Evolutionary conservation across 2,888 invertebrate genomes (phyloP), one percentile per base, ranked within the genome.

Genomic region (Actias luna): DNA sequence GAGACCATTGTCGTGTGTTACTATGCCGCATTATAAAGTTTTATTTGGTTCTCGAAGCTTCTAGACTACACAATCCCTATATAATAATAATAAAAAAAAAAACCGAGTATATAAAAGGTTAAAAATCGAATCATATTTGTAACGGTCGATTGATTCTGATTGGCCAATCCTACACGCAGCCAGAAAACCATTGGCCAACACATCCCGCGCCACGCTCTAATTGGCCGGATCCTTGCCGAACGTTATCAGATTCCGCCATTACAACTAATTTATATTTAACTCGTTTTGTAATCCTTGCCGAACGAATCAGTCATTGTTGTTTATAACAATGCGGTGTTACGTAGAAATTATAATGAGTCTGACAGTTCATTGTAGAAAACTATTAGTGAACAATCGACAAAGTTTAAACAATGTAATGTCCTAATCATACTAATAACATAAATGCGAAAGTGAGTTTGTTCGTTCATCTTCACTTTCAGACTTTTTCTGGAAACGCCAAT

Each of bases 141-240:
- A 69, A 67, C 70, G 64, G 69, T 68, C 61, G 42, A 50, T 25
- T 58, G 35, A 55, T 59, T 50, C 22, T 59, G 46, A 69, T 73
- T 69, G 68, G 71, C 59, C 58, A 68, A 64, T 31, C 18, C 2
- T 16, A 39, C 18, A 25, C 46, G 39, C 33, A n/a, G 60, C 14
- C 60, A 57, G 70, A 63, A 64, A 68, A 68, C 70, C 70, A 81
- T 84, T 83, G 79, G 81, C 71, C 73, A 83, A 82, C 66, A 60
- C 12, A 66, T 39, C 62, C 57, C 65, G 71, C 70, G 72, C 74
- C 69, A 80, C 80, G 86, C 84, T 85, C 85, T 82, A 79, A 83
- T 85, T 87, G 82, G 84, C 65, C 63, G 63, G 69, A 76, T 69
- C 82, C 82, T 81, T 78, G 78, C 68, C 42, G 60, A 63, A 62